Conservation (phyloP, 2,113 vertebrate species). For the Sebastes fasciatus region DNA sequence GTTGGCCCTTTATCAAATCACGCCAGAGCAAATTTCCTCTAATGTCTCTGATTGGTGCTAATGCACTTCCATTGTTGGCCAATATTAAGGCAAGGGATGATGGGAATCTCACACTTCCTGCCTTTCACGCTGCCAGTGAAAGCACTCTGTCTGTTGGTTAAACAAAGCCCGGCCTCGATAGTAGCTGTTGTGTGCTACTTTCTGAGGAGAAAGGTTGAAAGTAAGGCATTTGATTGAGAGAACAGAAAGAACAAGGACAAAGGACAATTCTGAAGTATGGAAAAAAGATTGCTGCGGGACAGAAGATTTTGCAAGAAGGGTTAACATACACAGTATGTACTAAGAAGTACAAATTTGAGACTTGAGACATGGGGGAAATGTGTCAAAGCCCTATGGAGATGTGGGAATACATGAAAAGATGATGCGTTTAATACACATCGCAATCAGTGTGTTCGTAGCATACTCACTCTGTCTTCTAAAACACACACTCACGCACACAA, state of each 20-base stretch:
- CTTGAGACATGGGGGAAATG: too few relatives aligned
- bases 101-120: slow-evolving; percentile 51
- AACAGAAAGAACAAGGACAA: not conserved
- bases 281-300: not conserved
- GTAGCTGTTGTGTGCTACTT: not conserved
- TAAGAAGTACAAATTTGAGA: not conserved
- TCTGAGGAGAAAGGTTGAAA: slow-evolving; percentile 3
- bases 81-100: slow-evolving; percentile 48
- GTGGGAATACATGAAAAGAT: not conserved
- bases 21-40: slow-evolving; percentile 51
- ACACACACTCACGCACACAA: not conserved
- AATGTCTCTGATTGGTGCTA: slow-evolving; percentile 56
- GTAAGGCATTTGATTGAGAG: not conserved
- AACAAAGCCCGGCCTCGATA: slow-evolving; percentile 14
- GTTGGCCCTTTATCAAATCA: slow-evolving; percentile 64
- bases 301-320: slow-evolving; percentile 8
- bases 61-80: slow-evolving; percentile 61
- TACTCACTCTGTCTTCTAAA: not conserved
- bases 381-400: slow-evolving; percentile 15
- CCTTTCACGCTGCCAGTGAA: slow-evolving; percentile 34
- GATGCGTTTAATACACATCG: not conserved
- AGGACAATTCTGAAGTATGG: not conserved
- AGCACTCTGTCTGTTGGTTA: slow-evolving; percentile 23
- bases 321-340: not conserved
- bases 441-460: not conserved